A percentile compares a stretch with the other conserved stretches of the same genome.
Conservation (phyloP, 2,888 invertebrate species). For the Drosophila siamana region DNA sequence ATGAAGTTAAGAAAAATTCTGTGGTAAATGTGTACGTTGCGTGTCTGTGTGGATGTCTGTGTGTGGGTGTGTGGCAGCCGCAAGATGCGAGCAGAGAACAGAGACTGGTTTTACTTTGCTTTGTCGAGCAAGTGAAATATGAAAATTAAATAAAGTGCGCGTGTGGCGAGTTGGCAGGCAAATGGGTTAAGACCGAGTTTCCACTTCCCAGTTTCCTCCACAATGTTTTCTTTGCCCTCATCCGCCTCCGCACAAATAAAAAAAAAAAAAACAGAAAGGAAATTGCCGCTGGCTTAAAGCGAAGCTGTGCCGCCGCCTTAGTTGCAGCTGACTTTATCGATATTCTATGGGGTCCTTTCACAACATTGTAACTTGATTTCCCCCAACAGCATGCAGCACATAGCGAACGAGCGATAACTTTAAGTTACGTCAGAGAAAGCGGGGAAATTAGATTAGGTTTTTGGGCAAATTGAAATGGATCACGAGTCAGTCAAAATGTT, state of each 20-base stretch:
- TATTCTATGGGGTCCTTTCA: constrained; percentile 52
- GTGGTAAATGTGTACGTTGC: constrained; percentile 12
- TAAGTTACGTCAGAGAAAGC: not conserved
- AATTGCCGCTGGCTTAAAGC: constrained; percentile 5
- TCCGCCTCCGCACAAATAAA: no score
- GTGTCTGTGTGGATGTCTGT: no score
- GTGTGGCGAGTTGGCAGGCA: constrained; percentile 13
- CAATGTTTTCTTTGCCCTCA: not conserved
- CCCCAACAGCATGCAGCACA: not conserved
- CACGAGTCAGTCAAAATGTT: constrained; percentile 54
- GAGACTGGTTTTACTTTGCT: constrained; percentile 6
- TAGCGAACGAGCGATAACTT: not conserved
- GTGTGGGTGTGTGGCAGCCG: constrained; percentile 2
- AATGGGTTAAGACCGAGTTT: constrained; percentile 11
- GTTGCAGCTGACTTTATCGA: constrained; percentile 35
- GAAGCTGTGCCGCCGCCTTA: not conserved
- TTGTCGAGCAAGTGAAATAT: constrained; percentile 19
- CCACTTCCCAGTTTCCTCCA: not conserved
- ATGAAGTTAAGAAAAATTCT: constrained; percentile 58
- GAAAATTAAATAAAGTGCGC: constrained; percentile 34
- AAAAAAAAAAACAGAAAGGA: not conserved
- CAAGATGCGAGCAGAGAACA: not conserved
- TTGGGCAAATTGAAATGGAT: constrained; percentile 49
- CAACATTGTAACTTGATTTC: constrained; percentile 17
- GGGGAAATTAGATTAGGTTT: constrained; percentile 12